These are phyloP conservation scores for Erpornis zantholeuca DNA, from an alignment of 2,113 vertebrate species.

Conservation along the genomic window DNA sequence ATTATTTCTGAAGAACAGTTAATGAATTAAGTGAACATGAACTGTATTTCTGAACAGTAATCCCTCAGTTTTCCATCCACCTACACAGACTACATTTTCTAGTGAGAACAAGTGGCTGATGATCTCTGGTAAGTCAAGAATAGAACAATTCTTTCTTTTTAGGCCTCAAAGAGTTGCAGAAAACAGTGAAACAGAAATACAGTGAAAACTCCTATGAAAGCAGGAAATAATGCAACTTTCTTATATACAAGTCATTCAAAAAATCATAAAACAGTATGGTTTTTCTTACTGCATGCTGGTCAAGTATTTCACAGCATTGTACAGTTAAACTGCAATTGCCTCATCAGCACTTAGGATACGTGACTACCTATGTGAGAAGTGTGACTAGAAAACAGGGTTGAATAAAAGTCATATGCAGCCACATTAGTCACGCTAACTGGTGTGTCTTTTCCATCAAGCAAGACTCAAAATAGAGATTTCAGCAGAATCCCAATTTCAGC, in stretches of 20 bases:
- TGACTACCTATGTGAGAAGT: neutral
- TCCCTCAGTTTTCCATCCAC: neutral
- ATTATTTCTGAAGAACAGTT: neutral
- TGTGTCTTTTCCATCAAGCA: neutral
- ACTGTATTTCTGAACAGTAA: neutral
- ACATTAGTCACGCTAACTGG: neutral
- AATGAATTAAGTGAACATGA: neutral
- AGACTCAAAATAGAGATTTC: neutral
- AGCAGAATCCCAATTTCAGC: neutral
- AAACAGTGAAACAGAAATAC: neutral
- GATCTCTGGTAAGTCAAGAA: neutral
- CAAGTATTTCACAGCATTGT: neutral
- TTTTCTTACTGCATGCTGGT: neutral
- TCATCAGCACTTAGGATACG: neutral
- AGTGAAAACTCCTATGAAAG: neutral
- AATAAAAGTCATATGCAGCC: neutral
- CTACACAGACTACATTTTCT: neutral
- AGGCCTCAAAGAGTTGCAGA: neutral
- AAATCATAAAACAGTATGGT: neutral
- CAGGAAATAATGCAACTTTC: neutral
- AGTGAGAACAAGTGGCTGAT: neutral
- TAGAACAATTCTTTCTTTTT: neutral
- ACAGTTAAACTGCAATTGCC: neutral
- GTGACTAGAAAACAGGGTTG: neutral
- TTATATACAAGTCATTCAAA: neutral